These are phyloP conservation scores for Caenorhabditis japonica DNA, from an alignment of 2,888 invertebrate species.

Conservation along the genomic window DNA sequence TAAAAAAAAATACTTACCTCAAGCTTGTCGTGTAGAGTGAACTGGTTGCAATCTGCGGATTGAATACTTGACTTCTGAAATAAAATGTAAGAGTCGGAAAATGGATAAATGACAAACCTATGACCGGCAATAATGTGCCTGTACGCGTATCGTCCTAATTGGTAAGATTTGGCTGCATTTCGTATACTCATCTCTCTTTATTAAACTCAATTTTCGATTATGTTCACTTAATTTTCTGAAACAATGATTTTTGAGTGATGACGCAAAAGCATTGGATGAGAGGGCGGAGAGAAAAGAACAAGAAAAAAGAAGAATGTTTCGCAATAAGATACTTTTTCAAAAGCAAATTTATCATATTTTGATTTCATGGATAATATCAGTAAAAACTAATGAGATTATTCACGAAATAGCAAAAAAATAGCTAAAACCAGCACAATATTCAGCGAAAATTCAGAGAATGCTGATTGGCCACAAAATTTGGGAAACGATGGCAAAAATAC, in stretches of 20 bases:
- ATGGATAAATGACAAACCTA: not conserved
- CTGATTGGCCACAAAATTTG: too few relatives aligned
- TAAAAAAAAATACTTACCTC: slow-evolving; percentile 14
- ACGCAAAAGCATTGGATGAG: slow-evolving; percentile 39
- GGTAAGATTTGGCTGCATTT: slow-evolving; percentile 39
- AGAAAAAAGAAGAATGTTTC: slow-evolving; percentile 29
- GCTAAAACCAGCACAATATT: too few relatives aligned
- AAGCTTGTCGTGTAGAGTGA: slow-evolving; percentile 41
- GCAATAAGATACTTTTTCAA: slow-evolving; percentile 25
- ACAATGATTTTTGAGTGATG: slow-evolving; percentile 22
- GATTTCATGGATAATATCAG: too few relatives aligned
- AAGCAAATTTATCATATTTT: too few relatives aligned
- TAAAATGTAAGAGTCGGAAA: not conserved
- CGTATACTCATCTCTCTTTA: slow-evolving; percentile 41
- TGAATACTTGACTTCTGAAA: slow-evolving; percentile 27
- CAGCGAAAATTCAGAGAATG: too few relatives aligned
- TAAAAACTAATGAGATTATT: too few relatives aligned
- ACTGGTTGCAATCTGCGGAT: slow-evolving; percentile 29
- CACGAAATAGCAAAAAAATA: too few relatives aligned
- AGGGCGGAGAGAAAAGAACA: slow-evolving; percentile 19
- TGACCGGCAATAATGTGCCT: slow-evolving; percentile 35
- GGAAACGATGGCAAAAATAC: too few relatives aligned
- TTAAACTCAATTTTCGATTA: slow-evolving; percentile 2
- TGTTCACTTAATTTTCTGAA: slow-evolving; percentile 33
- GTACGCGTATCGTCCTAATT: slow-evolving; percentile 45